Conservation (phyloP, 2,888 invertebrate genomes). For the Drosophila algonquin region DNA sequence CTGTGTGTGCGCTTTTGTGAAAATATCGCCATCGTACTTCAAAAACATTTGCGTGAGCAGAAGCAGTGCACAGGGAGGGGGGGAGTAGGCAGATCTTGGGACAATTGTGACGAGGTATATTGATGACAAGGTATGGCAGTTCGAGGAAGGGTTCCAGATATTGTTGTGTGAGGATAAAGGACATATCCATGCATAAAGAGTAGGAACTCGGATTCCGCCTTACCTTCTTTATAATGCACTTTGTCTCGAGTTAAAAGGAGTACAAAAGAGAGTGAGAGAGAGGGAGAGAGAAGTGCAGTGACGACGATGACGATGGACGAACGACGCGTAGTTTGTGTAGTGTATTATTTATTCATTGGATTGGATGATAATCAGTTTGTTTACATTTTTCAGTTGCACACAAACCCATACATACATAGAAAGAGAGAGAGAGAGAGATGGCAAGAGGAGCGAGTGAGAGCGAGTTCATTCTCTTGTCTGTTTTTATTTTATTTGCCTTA, state of each 20-base stretch:
- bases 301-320: slow-evolving; percentile 33
- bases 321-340: slow-evolving; percentile 47
- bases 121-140: neutral
- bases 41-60: slow-evolving; percentile 63
- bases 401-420: slow-evolving; percentile 17
- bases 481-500: slow-evolving; percentile 76
- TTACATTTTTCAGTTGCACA: slow-evolving; percentile 82
- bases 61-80: slow-evolving; percentile 12
- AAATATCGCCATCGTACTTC: slow-evolving; percentile 51
- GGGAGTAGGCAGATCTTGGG: slow-evolving; percentile 2
- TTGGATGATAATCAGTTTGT: slow-evolving; percentile 83
- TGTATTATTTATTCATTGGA: slow-evolving; percentile 82
- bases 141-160: neutral
- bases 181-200: neutral
- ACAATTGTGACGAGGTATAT: slow-evolving; percentile 26
- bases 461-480: slow-evolving; percentile 49
- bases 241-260: slow-evolving; percentile 45
- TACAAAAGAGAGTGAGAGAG: slow-evolving; percentile 12
- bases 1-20: slow-evolving; percentile 54
- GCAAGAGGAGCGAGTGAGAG: slow-evolving; percentile 14
- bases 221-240: neutral
- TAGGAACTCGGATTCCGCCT: neutral
- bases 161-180: no score
- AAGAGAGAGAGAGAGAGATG: slow-evolving; percentile 7
- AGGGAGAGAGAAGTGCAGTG: slow-evolving; percentile 8